Percentiles rank a stretch among this genome's conserved stretches.
Conservation (phyloP, 1,140 invertebrate genomes). For the Hestina assimilis region DNA sequence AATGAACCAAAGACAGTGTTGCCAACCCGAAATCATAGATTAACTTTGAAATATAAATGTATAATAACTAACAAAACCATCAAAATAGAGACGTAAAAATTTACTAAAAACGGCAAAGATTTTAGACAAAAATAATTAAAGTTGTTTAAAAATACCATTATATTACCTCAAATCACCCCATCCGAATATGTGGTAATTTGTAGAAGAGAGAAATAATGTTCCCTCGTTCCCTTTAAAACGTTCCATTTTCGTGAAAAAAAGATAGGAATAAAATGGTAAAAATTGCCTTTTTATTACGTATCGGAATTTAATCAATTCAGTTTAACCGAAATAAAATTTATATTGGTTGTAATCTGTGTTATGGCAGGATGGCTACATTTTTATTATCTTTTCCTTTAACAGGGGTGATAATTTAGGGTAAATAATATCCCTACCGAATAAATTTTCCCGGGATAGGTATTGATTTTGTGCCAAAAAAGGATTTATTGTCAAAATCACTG, state of each 20-base stretch:
- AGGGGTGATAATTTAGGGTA: too few relatives aligned
- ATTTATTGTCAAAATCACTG: too few relatives aligned
- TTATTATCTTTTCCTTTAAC: too few relatives aligned
- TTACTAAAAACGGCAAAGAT: too few relatives aligned
- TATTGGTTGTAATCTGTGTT: background rate
- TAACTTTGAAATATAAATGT: too few relatives aligned
- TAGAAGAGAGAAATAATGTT: background rate
- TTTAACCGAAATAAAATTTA: background rate
- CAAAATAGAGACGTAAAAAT: too few relatives aligned
- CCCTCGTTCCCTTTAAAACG: background rate
- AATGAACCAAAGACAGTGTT: too few relatives aligned
- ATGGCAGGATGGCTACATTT: background rate
- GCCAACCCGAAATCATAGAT: too few relatives aligned
- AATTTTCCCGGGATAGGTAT: too few relatives aligned
- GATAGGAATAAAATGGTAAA: background rate
- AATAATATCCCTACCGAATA: too few relatives aligned
- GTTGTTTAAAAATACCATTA: background rate
- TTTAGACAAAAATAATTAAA: background rate
- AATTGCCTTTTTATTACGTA: constrained; percentile 3
- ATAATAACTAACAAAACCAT: too few relatives aligned
- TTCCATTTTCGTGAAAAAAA: background rate
- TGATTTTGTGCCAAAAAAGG: too few relatives aligned
- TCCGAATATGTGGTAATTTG: background rate
- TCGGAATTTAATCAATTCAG: constrained; percentile 1
- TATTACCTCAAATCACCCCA: background rate